Evolutionary conservation across 92 coral and sea anemone species (phyloP).

Genomic region (Actinostola sp.): DNA sequence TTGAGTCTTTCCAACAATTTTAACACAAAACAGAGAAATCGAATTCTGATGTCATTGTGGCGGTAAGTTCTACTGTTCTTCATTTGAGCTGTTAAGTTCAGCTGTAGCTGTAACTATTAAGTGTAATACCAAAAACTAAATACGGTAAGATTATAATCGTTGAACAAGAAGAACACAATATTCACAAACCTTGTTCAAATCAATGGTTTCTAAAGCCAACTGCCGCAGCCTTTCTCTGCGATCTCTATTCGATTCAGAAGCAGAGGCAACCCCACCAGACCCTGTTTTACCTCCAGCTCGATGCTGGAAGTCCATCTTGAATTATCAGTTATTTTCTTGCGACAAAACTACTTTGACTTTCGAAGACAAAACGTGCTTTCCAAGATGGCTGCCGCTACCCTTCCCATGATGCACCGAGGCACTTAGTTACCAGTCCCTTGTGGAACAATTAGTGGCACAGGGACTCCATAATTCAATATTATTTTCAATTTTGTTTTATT

Average conservation of each 20-base stretch:
- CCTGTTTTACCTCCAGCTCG: constrained; percentile 99
- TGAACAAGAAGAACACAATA: not conserved
- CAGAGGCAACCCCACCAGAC: constrained; percentile 97
- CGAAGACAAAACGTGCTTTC: constrained; percentile 16
- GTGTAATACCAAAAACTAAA: not conserved
- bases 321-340: not conserved
- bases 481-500: no score
- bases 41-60: no score
- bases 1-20: no score
- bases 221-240: constrained; percentile 95
- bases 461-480: constrained; percentile 1
- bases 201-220: constrained; percentile 95
- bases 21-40: no score
- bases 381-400: constrained; percentile 36
- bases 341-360: not conserved
- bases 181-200: constrained; percentile 87
- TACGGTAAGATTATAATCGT: not conserved
- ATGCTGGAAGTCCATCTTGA: constrained; percentile 92
- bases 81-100: no score
- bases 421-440: constrained; percentile 4
- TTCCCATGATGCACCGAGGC: constrained; percentile 35
- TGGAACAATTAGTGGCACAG: not conserved
- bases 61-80: no score
- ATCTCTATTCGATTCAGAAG: constrained; percentile 95
- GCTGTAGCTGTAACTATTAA: no score